Percentiles rank a stretch among this genome's conserved stretches.
These are phyloP conservation scores for Yoshiicerus persimilis DNA, from an alignment of 1,140 invertebrate species.

Conservation along the genomic window DNA sequence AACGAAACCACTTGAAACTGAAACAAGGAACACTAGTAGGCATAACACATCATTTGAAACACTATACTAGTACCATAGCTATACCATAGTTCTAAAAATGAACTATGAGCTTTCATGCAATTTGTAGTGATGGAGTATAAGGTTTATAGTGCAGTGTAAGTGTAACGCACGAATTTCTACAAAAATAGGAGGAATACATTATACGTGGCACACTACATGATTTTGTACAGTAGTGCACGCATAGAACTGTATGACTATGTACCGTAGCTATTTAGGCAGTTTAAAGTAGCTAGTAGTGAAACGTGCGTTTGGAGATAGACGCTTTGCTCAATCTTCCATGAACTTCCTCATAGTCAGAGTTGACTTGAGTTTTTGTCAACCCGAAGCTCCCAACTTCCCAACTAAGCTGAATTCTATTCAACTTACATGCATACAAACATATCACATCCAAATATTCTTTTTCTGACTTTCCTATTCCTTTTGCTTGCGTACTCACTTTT, in stretches of 20 bases:
- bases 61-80: too few relatives aligned
- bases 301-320: background rate
- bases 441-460: background rate
- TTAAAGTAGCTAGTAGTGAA: background rate
- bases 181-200: background rate
- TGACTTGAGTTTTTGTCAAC: conserved; percentile 7
- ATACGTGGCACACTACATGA: background rate
- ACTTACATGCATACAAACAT: background rate
- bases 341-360: background rate
- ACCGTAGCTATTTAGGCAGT: background rate
- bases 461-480: background rate
- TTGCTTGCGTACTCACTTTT: background rate
- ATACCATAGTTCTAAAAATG: conserved; percentile 2
- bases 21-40: background rate
- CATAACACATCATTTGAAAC: background rate
- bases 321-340: conserved; percentile 4
- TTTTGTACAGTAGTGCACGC: background rate
- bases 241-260: too few relatives aligned
- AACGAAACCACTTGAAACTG: background rate
- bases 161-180: background rate
- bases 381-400: background rate
- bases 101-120: background rate
- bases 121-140: background rate
- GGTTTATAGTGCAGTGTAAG: background rate
- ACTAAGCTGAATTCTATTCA: background rate